Evolutionary conservation across 2,888 invertebrate species (phyloP).

Genomic region (Lumbricus terrestris): DNA sequence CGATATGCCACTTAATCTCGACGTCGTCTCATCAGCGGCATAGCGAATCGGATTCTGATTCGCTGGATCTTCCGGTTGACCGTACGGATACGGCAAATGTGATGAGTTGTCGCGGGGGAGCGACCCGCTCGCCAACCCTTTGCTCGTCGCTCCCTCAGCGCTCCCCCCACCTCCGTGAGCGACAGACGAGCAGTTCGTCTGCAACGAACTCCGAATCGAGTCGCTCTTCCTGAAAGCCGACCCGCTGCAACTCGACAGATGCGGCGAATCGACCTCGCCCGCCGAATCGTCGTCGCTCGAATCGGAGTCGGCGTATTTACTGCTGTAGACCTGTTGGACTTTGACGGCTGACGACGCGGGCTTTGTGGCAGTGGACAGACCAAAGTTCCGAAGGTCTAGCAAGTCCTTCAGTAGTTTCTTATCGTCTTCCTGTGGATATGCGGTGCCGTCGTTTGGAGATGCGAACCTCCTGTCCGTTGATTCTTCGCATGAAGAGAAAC

Average conservation of each 20-base stretch:
- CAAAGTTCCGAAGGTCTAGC: background rate
- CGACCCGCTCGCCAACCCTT: background rate
- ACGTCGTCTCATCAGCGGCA: background rate
- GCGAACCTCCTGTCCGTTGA: background rate
- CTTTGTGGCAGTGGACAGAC: background rate
- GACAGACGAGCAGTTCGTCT: background rate
- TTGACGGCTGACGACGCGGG: background rate
- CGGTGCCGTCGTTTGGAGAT: background rate
- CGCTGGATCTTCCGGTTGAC: background rate
- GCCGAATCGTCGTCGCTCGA: slow-evolving; percentile 4
- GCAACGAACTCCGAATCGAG: background rate
- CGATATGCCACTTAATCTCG: background rate
- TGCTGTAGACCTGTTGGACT: background rate
- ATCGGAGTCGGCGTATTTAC: background rate
- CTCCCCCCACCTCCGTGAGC: background rate
- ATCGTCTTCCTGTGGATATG: background rate
- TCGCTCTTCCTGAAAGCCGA: background rate
- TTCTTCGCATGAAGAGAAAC: background rate
- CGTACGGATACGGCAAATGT: background rate
- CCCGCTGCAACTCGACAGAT: background rate
- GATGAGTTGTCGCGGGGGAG: background rate
- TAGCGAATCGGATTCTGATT: background rate
- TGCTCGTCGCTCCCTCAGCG: background rate
- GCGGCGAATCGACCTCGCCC: background rate
- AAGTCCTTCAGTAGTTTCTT: slow-evolving; percentile 12